Percentiles rank a stretch among this genome's conserved stretches.
These are phyloP conservation scores for Zelleria hepariella DNA, from an alignment of 2,888 invertebrate genomes.

Conservation along the genomic window DNA sequence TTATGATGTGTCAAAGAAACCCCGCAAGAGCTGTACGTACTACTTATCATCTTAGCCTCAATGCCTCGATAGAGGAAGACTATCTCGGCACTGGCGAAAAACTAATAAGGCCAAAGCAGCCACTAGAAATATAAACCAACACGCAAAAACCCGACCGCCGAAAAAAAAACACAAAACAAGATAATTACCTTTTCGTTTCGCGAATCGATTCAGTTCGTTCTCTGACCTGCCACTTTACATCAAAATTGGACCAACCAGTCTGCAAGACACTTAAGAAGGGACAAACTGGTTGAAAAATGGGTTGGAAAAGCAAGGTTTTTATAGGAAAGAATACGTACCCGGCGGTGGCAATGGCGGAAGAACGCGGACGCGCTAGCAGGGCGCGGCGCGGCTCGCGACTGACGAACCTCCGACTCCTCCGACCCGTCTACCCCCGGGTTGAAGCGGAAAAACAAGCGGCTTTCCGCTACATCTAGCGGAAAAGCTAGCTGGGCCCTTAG, in stretches of 20 bases:
- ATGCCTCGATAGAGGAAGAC: not conserved
- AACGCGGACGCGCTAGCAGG: conserved; percentile 32
- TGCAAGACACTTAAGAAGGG: no score
- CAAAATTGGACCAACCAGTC: no score
- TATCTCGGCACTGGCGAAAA: not conserved
- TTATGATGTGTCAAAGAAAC: not conserved
- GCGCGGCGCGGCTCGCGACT: conserved; percentile 44
- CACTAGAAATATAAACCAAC: not conserved
- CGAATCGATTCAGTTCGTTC: not conserved
- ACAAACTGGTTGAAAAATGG: not conserved
- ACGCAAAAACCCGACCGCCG: not conserved
- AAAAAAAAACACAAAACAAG: not conserved
- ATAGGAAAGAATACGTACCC: not conserved
- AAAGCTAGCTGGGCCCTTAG: not conserved
- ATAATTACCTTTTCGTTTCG: not conserved
- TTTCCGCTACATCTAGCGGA: not conserved
- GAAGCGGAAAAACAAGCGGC: not conserved
- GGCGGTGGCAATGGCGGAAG: conserved; percentile 15
- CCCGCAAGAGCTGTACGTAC: not conserved
- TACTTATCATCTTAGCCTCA: not conserved
- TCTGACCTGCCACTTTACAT: not conserved
- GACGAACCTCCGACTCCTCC: conserved; percentile 16
- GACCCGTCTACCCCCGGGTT: not conserved
- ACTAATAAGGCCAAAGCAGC: not conserved
- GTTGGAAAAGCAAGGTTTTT: not conserved